These are phyloP conservation scores for Ahaetulla prasina DNA, from an alignment of 2,113 vertebrate species.

Conservation along the genomic window DNA sequence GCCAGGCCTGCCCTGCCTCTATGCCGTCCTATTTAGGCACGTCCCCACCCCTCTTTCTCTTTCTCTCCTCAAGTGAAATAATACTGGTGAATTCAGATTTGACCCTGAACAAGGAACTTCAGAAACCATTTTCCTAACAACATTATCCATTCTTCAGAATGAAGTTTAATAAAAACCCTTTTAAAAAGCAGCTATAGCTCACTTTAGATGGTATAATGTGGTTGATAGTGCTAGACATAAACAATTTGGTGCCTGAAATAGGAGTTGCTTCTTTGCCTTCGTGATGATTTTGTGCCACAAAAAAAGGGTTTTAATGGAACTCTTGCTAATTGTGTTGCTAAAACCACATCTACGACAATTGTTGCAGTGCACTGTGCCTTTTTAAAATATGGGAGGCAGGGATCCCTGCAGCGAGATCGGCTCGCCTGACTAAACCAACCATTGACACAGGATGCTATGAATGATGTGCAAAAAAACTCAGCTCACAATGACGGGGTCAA, in stretches of 20 bases:
- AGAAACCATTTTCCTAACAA: background rate
- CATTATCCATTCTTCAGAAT: background rate
- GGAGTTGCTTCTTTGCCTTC: background rate
- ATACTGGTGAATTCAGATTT: background rate
- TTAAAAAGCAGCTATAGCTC: background rate
- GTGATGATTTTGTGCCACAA: background rate
- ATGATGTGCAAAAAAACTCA: background rate
- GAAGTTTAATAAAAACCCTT: background rate
- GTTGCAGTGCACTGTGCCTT: background rate
- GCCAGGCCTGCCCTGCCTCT: too few relatives aligned
- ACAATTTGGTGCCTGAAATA: background rate
- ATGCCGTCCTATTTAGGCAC: too few relatives aligned
- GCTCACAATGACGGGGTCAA: background rate
- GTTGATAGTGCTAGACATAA: background rate
- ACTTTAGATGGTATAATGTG: background rate
- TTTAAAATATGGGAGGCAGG: background rate
- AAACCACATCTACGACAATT: background rate
- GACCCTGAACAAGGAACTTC: background rate
- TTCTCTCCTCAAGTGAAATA: background rate
- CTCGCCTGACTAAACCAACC: background rate
- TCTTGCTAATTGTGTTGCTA: background rate
- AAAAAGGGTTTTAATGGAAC: background rate
- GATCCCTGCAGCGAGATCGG: accelerated
- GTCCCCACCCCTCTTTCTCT: too few relatives aligned
- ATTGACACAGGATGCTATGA: slow-evolving; percentile 13